Evolutionary conservation across 2,113 vertebrate genomes (phyloP).

Genomic region (Uria aalge): DNA sequence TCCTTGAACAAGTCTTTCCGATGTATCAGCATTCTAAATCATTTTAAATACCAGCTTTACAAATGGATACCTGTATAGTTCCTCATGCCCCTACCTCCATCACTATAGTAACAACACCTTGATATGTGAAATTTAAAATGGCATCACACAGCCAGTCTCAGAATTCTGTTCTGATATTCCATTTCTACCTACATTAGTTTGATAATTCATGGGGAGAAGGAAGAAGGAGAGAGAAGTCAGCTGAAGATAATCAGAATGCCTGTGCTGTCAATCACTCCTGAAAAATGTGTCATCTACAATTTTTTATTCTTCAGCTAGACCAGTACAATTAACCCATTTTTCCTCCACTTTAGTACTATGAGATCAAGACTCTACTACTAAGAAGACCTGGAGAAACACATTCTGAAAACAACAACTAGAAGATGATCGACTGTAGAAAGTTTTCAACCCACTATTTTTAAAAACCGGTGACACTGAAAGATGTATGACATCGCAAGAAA

Average conservation of each 20-base stretch:
- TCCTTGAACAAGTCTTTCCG: neutral
- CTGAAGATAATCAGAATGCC: neutral
- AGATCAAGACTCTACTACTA: neutral
- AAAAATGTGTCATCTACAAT: neutral
- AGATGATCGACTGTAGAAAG: neutral
- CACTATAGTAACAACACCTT: neutral
- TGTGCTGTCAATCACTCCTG: slow-evolving; percentile 3
- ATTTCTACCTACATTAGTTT: neutral
- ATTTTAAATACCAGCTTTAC: neutral
- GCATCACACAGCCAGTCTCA: neutral
- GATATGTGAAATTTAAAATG: neutral
- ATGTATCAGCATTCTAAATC: neutral
- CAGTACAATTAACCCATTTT: neutral
- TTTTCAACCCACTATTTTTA: neutral
- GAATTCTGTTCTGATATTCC: neutral
- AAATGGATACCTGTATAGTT: neutral
- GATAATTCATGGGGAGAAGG: neutral
- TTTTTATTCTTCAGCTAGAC: neutral
- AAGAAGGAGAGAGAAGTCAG: neutral
- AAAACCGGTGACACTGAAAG: neutral
- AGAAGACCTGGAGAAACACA: neutral
- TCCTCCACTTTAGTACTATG: neutral
- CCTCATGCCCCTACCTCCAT: neutral
- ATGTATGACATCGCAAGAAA: neutral
- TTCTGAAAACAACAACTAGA: neutral